Conservation (phyloP, 2,113 vertebrate genomes). For the Riparia riparia region DNA sequence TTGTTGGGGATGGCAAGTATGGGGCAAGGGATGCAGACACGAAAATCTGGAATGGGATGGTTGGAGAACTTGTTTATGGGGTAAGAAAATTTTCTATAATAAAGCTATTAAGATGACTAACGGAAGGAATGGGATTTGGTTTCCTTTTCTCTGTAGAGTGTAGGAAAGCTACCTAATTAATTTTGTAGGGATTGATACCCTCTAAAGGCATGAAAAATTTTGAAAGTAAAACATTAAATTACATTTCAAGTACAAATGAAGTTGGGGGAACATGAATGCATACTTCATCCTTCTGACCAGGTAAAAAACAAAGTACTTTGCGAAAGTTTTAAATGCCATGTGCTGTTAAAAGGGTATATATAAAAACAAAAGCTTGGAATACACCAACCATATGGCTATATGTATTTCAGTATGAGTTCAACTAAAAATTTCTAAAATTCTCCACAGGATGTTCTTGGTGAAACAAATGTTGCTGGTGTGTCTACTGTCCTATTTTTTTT, state of each 20-base stretch:
- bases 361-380: not conserved
- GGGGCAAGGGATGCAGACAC: slow-evolving; percentile 98
- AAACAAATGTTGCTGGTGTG: not conserved
- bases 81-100: slow-evolving; percentile 79
- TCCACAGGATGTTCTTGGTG: not conserved
- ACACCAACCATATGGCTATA: not conserved
- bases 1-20: slow-evolving; percentile 96
- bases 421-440: not conserved
- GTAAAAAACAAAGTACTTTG: not conserved
- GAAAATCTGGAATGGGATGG: slow-evolving; percentile 99
- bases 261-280: not conserved
- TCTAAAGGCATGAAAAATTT: not conserved
- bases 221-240: not conserved
- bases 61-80: slow-evolving; percentile 98
- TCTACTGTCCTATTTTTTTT: slow-evolving; percentile 8
- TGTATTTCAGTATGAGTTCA: not conserved
- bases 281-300: not conserved
- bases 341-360: not conserved
- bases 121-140: not conserved
- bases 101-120: not conserved
- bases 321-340: not conserved
- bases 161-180: not conserved
- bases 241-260: not conserved
- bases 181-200: not conserved
- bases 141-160: not conserved